phyloP scores from a whole-genome alignment of 2,888 invertebrate species.

The Dicranocentrus wangi region DNA sequence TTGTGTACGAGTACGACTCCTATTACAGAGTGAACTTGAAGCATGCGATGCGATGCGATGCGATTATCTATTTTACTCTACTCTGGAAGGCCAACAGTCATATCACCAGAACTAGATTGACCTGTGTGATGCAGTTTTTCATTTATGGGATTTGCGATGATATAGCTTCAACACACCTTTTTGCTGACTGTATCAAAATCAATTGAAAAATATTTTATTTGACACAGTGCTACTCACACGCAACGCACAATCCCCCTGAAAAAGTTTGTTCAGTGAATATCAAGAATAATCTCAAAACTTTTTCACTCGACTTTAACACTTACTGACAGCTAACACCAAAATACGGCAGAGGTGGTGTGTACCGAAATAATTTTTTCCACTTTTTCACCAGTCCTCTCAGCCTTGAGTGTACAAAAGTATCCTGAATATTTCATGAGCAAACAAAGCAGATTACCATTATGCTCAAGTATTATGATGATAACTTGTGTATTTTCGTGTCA shows the following conservation, averaged over 20 bases:
- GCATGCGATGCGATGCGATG: not conserved
- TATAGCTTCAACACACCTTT: no score
- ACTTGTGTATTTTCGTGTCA: not conserved
- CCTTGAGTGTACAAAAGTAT: not conserved
- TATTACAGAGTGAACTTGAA: slow-evolving; percentile 20
- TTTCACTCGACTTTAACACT: not conserved
- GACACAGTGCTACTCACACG: not conserved
- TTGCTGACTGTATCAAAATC: no score
- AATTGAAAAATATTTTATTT: not conserved
- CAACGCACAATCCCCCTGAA: no score
- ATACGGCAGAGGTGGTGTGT: not conserved
- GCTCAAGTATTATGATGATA: not conserved
- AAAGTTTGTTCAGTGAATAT: no score
- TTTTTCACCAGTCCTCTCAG: not conserved
- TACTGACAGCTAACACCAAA: not conserved
- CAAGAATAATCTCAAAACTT: not conserved
- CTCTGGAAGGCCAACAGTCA: slow-evolving; percentile 29
- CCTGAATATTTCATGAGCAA: slow-evolving; percentile 3
- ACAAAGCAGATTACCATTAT: slow-evolving; percentile 13
- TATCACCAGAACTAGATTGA: slow-evolving; percentile 19
- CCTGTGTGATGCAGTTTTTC: not conserved
- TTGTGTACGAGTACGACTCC: not conserved
- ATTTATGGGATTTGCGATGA: no score
- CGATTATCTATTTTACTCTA: not conserved
- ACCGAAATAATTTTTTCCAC: not conserved